Evolutionary conservation across 2,113 vertebrate species (phyloP), one percentile per base, ranked within the genome.

Genomic region (Ariopsis seemanni): DNA sequence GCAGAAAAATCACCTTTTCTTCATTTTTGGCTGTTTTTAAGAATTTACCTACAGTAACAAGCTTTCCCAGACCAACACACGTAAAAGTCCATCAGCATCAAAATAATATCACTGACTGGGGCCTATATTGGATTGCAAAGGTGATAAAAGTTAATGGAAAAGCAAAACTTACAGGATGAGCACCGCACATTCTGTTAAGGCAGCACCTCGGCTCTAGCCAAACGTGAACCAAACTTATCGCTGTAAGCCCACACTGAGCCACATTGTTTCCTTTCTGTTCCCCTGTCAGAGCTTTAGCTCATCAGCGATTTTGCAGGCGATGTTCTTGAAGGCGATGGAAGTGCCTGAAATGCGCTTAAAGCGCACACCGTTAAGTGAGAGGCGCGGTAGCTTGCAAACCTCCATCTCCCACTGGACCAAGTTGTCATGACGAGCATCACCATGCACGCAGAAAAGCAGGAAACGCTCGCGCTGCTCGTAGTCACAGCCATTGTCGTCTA

Each of bases 371-470:
- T 99, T 99, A 92, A 99, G 97, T 17, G 98, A 99, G 92, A 99
- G 98, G 86, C 98, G 96, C 79, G 98, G 98, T 93, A 99, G 95
- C 93, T 99, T 99, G 96, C 98, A 99, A 85, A 99, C 98, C 94
- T 99, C 98, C 98, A 99, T 99, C 94, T 99, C 98, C 98, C 98
- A 99, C 91, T 99, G 98, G 69, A 99, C 98, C 83, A 99, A 96
- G 94, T 96, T 98, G 90, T 99, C 98, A 92, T 98, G 97, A 75
- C 97, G 96, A 0, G 98, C 97, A 0, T 99, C 98, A 0, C 98
- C 98, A 0, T 99, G 97, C 74, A 99, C 97, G 22, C 98, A 99
- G 96, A 99, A 99, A n/a, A 99, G 97, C 94, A 99, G 93, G 95
- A 99, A 99, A 88, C 97, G 95, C 91, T 99, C 98, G 5, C 98